A percentile compares a stretch with the other conserved stretches of the same genome.
phyloP scores from a whole-genome alignment of 2,888 invertebrate genomes.

The Agrochola litura region DNA sequence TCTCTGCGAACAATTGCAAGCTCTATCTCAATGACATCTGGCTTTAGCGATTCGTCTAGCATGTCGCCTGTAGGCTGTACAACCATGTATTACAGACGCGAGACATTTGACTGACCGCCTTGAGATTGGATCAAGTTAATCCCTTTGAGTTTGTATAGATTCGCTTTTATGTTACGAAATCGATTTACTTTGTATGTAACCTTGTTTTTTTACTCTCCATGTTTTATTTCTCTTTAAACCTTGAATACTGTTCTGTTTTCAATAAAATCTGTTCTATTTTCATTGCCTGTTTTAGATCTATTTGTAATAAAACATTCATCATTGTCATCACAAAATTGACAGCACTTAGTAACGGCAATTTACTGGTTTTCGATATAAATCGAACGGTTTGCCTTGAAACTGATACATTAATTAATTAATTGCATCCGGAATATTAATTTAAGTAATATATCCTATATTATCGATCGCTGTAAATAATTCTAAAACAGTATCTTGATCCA shows the following conservation, averaged over 20 bases:
- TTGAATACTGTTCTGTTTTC: slow-evolving; percentile 18
- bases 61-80: slow-evolving; percentile 62
- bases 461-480: slow-evolving; percentile 51
- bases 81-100: slow-evolving; percentile 3
- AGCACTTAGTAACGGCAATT: slow-evolving; percentile 23
- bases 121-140: slow-evolving; percentile 40
- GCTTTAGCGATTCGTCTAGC: slow-evolving; percentile 76
- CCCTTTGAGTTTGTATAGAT: slow-evolving; percentile 28
- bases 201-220: slow-evolving; percentile 14
- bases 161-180: slow-evolving; percentile 12
- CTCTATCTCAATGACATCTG: slow-evolving; percentile 88
- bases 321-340: slow-evolving; percentile 15
- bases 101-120: slow-evolving; percentile 40
- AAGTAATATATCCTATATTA: slow-evolving; percentile 47
- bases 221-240: slow-evolving; percentile 2
- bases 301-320: background rate
- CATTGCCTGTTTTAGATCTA: background rate
- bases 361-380: slow-evolving; percentile 39
- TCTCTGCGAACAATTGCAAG: slow-evolving; percentile 75
- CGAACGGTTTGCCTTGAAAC: slow-evolving; percentile 44
- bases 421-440: slow-evolving; percentile 57
- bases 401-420: slow-evolving; percentile 48
- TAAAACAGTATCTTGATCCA: slow-evolving; percentile 65
- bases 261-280: slow-evolving; percentile 10
- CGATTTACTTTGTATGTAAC: background rate